Conservation (phyloP, 2,113 vertebrate genomes). For the Nothobranchius kuhntae region DNA sequence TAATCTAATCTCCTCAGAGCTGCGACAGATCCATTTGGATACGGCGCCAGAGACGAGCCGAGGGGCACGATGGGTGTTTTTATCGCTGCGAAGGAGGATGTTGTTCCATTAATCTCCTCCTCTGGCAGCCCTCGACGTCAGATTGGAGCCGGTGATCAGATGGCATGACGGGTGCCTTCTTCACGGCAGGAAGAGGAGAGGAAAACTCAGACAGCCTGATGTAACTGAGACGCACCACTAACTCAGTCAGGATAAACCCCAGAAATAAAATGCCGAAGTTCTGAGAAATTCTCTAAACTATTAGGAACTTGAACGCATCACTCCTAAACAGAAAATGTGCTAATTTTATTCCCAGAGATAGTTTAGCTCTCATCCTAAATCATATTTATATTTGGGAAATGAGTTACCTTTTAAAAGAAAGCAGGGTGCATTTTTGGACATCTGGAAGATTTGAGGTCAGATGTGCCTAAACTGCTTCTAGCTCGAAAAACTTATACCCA, state of each 20-base stretch:
- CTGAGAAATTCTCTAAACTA: too few species aligned
- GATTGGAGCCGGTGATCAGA: conserved; percentile 26
- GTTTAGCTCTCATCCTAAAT: too few species aligned
- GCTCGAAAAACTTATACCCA: too few species aligned
- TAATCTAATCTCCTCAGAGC: conserved; percentile 61
- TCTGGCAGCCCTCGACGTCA: conserved; percentile 35
- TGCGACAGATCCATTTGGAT: conserved; percentile 61
- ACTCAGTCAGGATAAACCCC: not conserved
- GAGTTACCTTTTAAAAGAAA: too few species aligned
- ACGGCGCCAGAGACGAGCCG: conserved; percentile 30
- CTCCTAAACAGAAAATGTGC: too few species aligned
- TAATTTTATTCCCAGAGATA: too few species aligned
- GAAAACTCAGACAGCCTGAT: conserved; percentile 5
- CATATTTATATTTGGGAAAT: too few species aligned
- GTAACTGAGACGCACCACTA: not conserved
- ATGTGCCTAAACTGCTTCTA: too few species aligned
- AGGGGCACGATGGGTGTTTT: conserved; percentile 25
- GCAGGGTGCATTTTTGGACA: too few species aligned
- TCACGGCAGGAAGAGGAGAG: conserved; percentile 5
- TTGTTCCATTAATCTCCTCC: conserved; percentile 48
- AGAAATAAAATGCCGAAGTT: not conserved
- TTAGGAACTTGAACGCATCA: too few species aligned
- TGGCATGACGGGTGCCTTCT: not conserved
- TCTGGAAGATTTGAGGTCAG: too few species aligned
- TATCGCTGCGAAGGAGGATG: conserved; percentile 43